Conservation (phyloP, 2,113 vertebrate genomes). For the Lipotes vexillifer region DNA sequence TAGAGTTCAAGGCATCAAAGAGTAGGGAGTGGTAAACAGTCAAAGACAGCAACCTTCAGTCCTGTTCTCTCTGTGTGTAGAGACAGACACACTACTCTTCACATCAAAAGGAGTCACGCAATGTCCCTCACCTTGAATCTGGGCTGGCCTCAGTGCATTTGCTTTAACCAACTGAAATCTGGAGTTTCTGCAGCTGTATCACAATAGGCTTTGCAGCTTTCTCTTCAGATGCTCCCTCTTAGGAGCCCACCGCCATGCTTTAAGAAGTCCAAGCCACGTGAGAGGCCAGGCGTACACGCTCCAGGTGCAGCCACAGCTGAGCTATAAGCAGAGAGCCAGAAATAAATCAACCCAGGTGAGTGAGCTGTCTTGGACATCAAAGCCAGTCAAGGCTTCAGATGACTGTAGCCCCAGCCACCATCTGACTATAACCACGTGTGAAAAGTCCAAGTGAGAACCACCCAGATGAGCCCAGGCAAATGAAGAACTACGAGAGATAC, state of each 20-base stretch:
- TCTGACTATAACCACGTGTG: not conserved
- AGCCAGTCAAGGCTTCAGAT: not conserved
- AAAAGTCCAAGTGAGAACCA: not conserved
- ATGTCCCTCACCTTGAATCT: not conserved
- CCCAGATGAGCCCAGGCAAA: not conserved
- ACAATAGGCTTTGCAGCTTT: not conserved
- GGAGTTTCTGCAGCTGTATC: not conserved
- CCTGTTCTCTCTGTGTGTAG: not conserved
- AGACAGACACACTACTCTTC: not conserved
- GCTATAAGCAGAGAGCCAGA: not conserved
- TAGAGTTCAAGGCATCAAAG: not conserved
- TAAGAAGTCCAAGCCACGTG: not conserved
- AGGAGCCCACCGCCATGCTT: not conserved
- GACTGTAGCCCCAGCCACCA: not conserved
- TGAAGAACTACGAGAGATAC: not conserved
- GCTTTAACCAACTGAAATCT: not conserved
- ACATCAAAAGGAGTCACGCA: not conserved
- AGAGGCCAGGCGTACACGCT: not conserved
- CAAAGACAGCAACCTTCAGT: accelerated
- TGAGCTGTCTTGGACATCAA: not conserved
- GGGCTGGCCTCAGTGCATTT: not conserved
- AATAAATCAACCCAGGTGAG: not conserved
- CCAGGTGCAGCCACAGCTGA: not conserved
- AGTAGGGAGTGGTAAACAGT: not conserved
- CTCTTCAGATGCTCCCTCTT: not conserved